Conservation (phyloP, 2,797 vertebrate genomes). For the Scomberomorus guttatus region DNA sequence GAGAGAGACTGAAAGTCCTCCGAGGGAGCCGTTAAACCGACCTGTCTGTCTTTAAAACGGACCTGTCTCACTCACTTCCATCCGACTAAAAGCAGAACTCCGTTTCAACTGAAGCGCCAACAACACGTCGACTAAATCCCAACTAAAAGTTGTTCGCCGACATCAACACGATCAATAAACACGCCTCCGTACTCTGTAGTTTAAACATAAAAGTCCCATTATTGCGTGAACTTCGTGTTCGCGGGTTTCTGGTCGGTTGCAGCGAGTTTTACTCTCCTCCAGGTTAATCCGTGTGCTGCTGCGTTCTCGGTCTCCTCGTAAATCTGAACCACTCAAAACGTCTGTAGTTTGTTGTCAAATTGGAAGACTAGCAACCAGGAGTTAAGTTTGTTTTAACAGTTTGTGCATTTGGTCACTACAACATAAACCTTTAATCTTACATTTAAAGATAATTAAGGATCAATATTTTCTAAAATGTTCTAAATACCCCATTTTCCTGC, state of each 20-base stretch:
- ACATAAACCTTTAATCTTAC: too few species aligned
- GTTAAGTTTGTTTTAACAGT: too few species aligned
- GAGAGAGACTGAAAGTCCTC: neutral
- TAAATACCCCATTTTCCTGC: too few species aligned
- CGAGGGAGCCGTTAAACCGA: constrained; percentile 14
- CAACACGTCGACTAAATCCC: constrained; percentile 27
- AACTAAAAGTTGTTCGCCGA: constrained; percentile 12
- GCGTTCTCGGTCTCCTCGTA: constrained; percentile 43
- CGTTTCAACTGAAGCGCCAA: constrained; percentile 9
- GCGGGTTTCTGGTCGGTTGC: constrained; percentile 23
- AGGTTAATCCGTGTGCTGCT: constrained; percentile 61
- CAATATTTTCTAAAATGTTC: too few species aligned
- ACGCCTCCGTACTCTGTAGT: accelerated
- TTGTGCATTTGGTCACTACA: too few species aligned
- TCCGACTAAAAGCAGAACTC: constrained; percentile 63
- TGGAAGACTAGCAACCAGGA: neutral
- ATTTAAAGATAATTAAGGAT: too few species aligned
- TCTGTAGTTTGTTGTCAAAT: neutral
- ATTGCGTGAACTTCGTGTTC: neutral
- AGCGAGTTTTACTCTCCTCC: constrained; percentile 52
- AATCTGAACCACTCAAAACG: neutral
- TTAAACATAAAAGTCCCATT: neutral
- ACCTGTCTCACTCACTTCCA: constrained; percentile 63
- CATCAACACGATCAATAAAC: neutral
- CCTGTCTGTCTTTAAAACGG: constrained; percentile 41